Base-by-base conservation (phyloP, 2,113 vertebrate species). In the Oryzias melastigma region DNA sequence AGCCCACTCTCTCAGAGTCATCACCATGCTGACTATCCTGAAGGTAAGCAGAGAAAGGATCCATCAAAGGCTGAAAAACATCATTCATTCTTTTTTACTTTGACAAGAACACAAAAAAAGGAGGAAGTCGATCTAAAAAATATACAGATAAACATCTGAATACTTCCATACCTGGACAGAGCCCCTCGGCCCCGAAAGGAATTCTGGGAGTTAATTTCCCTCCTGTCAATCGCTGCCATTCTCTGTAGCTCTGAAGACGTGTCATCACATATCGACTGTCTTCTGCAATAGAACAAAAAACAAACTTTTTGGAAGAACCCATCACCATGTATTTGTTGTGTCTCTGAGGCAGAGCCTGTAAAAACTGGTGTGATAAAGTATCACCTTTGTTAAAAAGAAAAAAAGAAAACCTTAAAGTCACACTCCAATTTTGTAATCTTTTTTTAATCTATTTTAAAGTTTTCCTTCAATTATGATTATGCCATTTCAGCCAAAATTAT, bases 1-100 rank as follows among this genome's bases (percentile, higher is more conserved):
- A 19, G 94, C 94, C 97, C 97, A 98, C 44, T 94, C 92, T 75
- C 96, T 90, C 64, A 99, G 88, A 46, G 95, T 87, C 60, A 95
- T 87, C 81, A 98, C 93, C 88, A 98, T 91, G 5, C 73, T 85
- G 5, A 81, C 92, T 15, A 98, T 84, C 88, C 96, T 98, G 66
- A 1, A 0, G 0, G 60, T 41, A 20, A 14, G 49, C 7, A 18
- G 1, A 18, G 8, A 53, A 13, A 18, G 24, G 46, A 22, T 3
- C 8, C 12, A 16, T 12, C 12, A n/a, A n/a, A n/a, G n/a, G n/a
- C n/a, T n/a, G n/a, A 14, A 22, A 4, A 24, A 14, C 14, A 50
- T 14, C 12, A 49, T 5, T 20, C 19, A 5, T 12, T 5, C 12
- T 2, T 19, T 14, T 12, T 6, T 49, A 49, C 44, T 46, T 35